Evolutionary conservation across 1,140 invertebrate species (phyloP), one percentile per base, ranked within the genome.

Genomic region (Drosophila nigrodunni): DNA sequence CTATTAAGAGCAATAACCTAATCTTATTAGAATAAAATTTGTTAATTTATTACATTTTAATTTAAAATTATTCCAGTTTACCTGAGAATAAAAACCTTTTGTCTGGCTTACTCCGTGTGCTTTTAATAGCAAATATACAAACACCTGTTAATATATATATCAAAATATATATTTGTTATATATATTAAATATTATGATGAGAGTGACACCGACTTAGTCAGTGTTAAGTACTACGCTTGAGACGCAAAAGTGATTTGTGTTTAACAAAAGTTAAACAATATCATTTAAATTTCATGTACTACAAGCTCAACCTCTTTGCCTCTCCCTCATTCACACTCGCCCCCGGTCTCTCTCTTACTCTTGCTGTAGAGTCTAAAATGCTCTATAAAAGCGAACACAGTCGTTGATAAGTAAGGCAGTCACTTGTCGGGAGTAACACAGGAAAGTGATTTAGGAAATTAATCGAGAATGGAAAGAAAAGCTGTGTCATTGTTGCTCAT

Each of bases 331-430:
- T 30, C 25, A 30, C 25, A 2, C 25, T 30, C 25, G 2, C 25
- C 0, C 25, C 6, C 25, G 2, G 2, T 30, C 25, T 3, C 25
- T 30, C 25, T 4, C 25, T 30, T 6, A 2, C 25, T 30, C 25
- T 30, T 2, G 25, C 25, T 30, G 3, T 4, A 0, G 25, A 30
- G 18, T 5, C n/a, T 18, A 55, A 15, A 39, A 39, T 37, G 34
- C 6, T 46, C 49, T 87, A 87, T 87, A 87, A 80, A 87, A 83
- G 67, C 54, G 59, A 44, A 41, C 59, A 34, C 62, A 59, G 11
- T 6, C 35, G 30, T 7, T 41, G 57, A 47, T 37, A 71, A 71
- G 43, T 57, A 34, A 21, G 68, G 57, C 70, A 87, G 83, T 88
- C 55, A 52, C 35, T 25, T 57, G 18, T 11, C 46, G 69, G 11